Evolutionary conservation across 1,140 invertebrate species (phyloP), one percentile per base, ranked within the genome.

Genomic region (Belonocnema kinseyi): DNA sequence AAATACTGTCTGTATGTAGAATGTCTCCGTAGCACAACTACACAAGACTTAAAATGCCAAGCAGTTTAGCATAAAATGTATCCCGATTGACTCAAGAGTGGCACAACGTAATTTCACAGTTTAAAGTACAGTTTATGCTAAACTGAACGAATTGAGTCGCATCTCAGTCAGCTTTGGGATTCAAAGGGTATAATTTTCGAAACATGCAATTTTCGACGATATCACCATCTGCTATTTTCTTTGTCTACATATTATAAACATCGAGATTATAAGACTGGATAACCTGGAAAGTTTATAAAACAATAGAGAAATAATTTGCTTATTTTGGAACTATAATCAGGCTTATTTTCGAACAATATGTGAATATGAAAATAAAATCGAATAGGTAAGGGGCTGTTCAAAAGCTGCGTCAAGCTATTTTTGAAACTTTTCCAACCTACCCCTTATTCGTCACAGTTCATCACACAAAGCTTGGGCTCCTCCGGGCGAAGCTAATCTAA

Each of bases 1-100:
- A 61, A 61, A 33, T 61, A 26, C 33, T 14, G 26, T 61, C 11
- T 10, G 40, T 2, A 46, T 46, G 40, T 7, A 46, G 33, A 61
- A 61, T 61, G 58, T 61, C 40, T 61, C 40, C 58, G 19, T 58
- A 58, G 8, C 21, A 61, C 12, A 61, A 4, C 26, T 21, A 26
- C 58, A 33, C 13, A 13, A 21, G 33, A 66, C 26, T n/a, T 66
- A 40, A 40, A 66, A 66, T 66, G 61, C 26, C 13, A 8, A 66
- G 61, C 33, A 66, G 40, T 66, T 66, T 66, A 14, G n/a, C 40
- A 33, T 40, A 66, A 40, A 46, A 66, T 66, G 56, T 14, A 58
- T 58, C 56, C 17, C 19, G 33, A 12, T 58, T 58, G 13, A 26
- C 19, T 16, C 14, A 66, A 13, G n/a, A 40, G 40, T 66, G 13